Conservation (phyloP, 2,888 invertebrate species). For the Galerucella pusilla region DNA sequence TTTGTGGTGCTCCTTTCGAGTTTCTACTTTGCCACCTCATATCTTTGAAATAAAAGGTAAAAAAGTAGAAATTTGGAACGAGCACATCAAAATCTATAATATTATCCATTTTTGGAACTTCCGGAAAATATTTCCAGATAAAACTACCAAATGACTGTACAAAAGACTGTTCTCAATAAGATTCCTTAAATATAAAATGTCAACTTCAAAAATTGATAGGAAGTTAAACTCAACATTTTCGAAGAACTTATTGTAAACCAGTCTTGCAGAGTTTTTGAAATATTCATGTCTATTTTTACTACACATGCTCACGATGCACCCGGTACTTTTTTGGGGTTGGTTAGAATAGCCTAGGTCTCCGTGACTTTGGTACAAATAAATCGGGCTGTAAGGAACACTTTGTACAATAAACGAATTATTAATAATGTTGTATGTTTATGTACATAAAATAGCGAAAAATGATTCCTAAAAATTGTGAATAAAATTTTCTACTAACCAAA, state of each 20-base stretch:
- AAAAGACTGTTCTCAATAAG: constrained; percentile 15
- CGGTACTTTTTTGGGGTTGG: constrained; percentile 40
- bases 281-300: constrained; percentile 47
- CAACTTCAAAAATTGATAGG: neutral
- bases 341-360: constrained; percentile 58
- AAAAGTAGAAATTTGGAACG: too few species aligned
- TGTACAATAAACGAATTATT: constrained; percentile 16
- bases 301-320: constrained; percentile 60
- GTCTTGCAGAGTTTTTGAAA: constrained; percentile 30
- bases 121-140: too few species aligned
- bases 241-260: constrained; percentile 23
- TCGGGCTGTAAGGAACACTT: constrained; percentile 17
- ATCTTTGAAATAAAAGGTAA: too few species aligned
- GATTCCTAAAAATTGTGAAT: neutral
- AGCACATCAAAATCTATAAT: too few species aligned
- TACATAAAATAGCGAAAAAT: constrained; percentile 6
- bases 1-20: too few species aligned
- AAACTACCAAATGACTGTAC: too few species aligned
- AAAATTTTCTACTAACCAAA: neutral
- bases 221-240: neutral
- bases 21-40: too few species aligned
- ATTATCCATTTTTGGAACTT: too few species aligned
- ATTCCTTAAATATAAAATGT: constrained; percentile 6
- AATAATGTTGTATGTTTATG: neutral
- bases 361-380: constrained; percentile 63